phyloP scores from a whole-genome alignment of 2,888 invertebrate genomes.

The Lypha dubia region DNA sequence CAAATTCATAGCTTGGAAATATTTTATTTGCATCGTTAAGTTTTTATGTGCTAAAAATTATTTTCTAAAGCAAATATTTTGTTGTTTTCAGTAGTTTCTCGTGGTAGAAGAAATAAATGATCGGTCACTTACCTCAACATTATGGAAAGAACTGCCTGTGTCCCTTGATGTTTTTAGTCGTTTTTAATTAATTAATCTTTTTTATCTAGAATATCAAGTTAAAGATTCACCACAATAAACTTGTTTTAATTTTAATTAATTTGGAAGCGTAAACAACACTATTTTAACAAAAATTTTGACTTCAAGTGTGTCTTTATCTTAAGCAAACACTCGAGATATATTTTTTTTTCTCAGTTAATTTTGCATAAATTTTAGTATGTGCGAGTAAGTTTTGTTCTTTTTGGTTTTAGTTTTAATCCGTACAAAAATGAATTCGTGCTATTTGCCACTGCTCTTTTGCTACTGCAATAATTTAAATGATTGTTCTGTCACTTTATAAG shows the following conservation, averaged over 20 bases:
- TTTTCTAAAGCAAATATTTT: too few species aligned
- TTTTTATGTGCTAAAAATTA: too few species aligned
- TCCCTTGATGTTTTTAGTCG: not conserved
- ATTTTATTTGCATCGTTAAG: too few species aligned
- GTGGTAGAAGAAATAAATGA: too few species aligned
- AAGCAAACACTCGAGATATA: not conserved
- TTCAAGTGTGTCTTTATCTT: not conserved
- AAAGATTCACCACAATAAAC: not conserved
- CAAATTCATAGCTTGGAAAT: too few species aligned
- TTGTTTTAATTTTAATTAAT: not conserved
- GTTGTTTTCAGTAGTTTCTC: too few species aligned
- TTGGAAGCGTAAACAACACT: too few species aligned
- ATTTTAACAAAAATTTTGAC: not conserved
- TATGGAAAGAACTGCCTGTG: not conserved
- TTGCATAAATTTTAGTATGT: not conserved
- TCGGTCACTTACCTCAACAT: conserved; percentile 2
- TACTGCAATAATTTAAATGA: conserved; percentile 59
- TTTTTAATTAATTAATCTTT: not conserved
- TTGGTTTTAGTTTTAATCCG: not conserved
- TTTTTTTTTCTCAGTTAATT: not conserved
- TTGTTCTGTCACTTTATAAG: conserved; percentile 54
- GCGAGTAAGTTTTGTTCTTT: not conserved
- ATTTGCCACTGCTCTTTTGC: conserved; percentile 41
- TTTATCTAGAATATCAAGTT: not conserved
- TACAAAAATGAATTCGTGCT: not conserved